Evolutionary conservation across 2,888 invertebrate genomes (phyloP).

Genomic region (Apotomis turbidana): DNA sequence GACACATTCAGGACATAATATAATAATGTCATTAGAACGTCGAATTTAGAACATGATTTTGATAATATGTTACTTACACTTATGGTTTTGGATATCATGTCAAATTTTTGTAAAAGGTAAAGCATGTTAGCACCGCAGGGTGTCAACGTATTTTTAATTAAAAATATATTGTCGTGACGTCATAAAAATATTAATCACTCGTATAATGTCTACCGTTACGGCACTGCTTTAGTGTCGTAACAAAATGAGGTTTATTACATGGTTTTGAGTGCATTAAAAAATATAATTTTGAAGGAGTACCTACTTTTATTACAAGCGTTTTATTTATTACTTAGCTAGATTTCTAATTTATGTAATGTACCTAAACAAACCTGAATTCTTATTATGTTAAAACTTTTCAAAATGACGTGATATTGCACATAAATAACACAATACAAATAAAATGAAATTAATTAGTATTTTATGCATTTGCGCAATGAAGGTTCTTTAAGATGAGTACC

Average conservation of each 20-base stretch:
- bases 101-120: neutral
- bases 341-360: neutral
- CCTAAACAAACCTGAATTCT: neutral
- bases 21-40: too few species aligned
- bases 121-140: neutral
- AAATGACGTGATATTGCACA: too few species aligned
- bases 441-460: too few species aligned
- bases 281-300: neutral
- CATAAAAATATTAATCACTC: slow-evolving; percentile 1
- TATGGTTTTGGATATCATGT: too few species aligned
- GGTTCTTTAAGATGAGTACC: too few species aligned
- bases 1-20: too few species aligned
- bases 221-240: neutral
- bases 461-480: too few species aligned
- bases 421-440: too few species aligned
- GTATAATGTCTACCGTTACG: neutral
- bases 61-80: too few species aligned
- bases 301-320: neutral
- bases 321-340: neutral
- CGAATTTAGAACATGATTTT: too few species aligned
- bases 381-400: too few species aligned
- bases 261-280: neutral
- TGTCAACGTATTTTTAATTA: slow-evolving; percentile 36
- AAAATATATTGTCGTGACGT: slow-evolving; percentile 29
- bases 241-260: neutral